Evolutionary conservation across 2,888 invertebrate genomes (phyloP).

Genomic region (Meghimatium bilineatum): DNA sequence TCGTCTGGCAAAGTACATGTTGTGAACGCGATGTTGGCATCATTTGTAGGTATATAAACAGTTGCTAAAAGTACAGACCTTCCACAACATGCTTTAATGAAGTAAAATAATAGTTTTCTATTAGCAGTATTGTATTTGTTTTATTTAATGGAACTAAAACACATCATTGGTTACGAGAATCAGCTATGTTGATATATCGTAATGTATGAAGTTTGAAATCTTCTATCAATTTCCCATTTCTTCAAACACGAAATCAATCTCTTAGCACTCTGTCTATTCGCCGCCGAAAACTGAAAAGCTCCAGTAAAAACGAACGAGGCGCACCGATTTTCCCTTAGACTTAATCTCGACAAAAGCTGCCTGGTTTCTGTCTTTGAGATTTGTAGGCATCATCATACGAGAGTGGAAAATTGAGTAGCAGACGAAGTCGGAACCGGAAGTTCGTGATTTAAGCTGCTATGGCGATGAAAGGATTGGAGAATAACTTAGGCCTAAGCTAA

Average conservation of each 20-base stretch:
- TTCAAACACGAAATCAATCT: background rate
- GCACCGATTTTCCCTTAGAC: conserved; percentile 8
- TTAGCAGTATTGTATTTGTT: no score
- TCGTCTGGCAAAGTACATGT: no score
- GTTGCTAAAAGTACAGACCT: no score
- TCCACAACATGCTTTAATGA: no score
- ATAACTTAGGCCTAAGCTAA: conserved; percentile 16
- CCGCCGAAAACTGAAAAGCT: background rate
- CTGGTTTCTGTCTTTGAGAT: conserved; percentile 32
- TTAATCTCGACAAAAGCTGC: background rate
- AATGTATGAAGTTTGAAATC: background rate
- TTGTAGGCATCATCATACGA: conserved; percentile 6
- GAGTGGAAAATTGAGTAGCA: conserved; percentile 19
- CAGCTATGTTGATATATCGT: no score
- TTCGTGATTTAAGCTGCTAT: conserved; percentile 29
- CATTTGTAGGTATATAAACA: no score
- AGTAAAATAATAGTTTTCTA: no score
- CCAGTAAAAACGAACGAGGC: background rate
- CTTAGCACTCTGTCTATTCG: background rate
- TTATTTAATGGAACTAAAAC: no score
- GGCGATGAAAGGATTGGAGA: background rate
- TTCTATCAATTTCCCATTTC: background rate
- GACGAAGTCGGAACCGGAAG: conserved; percentile 32
- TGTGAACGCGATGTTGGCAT: no score
- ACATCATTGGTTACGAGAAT: no score